Evolutionary conservation across 1,140 invertebrate genomes (phyloP), one percentile per base, ranked within the genome.

Genomic region (Acromyrmex echinatior): DNA sequence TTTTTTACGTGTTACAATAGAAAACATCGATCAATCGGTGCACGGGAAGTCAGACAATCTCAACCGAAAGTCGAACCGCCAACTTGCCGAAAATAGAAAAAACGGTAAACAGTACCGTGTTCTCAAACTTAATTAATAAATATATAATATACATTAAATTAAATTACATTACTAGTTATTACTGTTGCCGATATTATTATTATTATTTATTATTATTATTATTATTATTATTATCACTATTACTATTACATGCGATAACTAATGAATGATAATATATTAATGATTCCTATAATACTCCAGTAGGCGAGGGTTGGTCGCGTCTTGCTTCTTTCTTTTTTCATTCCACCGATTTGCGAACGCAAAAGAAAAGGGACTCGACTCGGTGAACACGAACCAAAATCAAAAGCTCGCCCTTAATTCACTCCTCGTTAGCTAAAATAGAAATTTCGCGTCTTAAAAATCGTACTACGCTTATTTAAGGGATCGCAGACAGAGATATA

Each of bases 191-290:
- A 82, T 89, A 91, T 89, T 89, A 91, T 86, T 86, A 91, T 25
- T 25, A 31, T 31, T 31, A 25, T 25, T 25, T 31, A 31, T 31
- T 31, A 31, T 31, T 31, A 31, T 31, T 5, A 89, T 79, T 88
- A 91, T 86, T 88, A 91, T 86, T 89, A 91, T 71, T 65, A 79
- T 79, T 84, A 91, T 87, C 81, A 91, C 78, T 91, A 91, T 89
- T 90, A 90, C 81, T 81, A 91, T 88, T 81, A 91, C 66, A 93
- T 94, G 93, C 89, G 92, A 95, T 95, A 95, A 94, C 68, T 95
- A 93, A 95, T 95, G 94, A 94, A 95, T 95, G 94, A 95, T 95
- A 95, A 95, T 95, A 95, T 95, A 95, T 95, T 95, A 95, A 95
- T 95, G 95, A 95, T 95, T 95, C 94, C 94, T 95, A 95, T 95